Evolutionary conservation across 1,140 invertebrate species (phyloP), one percentile per base, ranked within the genome.

Genomic region (Paraescarpia echinospica): DNA sequence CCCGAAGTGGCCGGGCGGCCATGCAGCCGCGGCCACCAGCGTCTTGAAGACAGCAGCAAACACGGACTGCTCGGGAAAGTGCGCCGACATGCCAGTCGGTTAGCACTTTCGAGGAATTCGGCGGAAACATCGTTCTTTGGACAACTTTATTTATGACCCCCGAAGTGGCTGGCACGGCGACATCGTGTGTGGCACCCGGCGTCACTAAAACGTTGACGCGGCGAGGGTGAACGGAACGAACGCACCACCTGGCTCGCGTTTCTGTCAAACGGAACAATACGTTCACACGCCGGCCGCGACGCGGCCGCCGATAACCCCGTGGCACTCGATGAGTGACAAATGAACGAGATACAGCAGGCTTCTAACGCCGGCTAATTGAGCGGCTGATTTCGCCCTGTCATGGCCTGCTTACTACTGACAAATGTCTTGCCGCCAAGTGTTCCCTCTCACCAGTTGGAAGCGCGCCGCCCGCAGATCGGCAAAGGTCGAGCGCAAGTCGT

Each of bases 261-360:
- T 77, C 59, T 77, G 59, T 77, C 59, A 77, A 77, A 77, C 59
- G 59, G 59, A 77, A 77, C 59, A 77, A 77, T 77, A 77, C 59
- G 59, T 77, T 77, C 59, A 77, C 59, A 77, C 59, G 59, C 59
- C 59, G 59, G 22, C 59, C 59, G 59, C 9, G 59, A 77, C 59
- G 9, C 12, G 2, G 59, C 59, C 59, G 14, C 59, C 59, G 59
- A 77, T 77, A 77, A 77, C 59, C 59, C 27, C 59, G 59, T 77
- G 59, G 59, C 59, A 77, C 59, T 77, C 59, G 59, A 77, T 77
- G 59, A 77, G 59, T 77, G 59, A 77, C 59, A 77, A 77, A 77
- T 77, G 59, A 77, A 77, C 59, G 59, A 77, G 59, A 77, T 77
- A 77, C 59, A 27, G 59, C 59, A 77, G 59, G 59, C 59, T 77